Conservation (phyloP, 30 jellyfish, hydroid and myxozoan genomes). For the Aurelia aurita region DNA sequence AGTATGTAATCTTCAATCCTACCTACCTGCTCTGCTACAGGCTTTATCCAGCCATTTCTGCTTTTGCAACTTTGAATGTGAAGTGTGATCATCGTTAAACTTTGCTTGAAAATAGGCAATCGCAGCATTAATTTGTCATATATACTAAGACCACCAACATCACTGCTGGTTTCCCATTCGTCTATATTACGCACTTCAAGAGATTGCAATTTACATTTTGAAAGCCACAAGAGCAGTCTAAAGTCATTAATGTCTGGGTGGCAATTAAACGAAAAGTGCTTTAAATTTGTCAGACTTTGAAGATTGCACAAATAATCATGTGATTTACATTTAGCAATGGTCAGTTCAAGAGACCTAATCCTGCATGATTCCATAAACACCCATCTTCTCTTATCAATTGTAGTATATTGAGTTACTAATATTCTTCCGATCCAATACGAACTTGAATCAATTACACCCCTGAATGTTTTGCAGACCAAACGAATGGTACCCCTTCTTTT, state of each 20-base stretch:
- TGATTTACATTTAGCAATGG: too few relatives aligned
- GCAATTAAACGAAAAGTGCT: too few relatives aligned
- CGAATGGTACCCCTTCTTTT: constrained; percentile 10
- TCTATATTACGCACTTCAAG: not conserved
- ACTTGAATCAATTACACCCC: constrained; percentile 11
- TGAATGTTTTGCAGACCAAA: not conserved
- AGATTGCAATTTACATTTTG: too few relatives aligned
- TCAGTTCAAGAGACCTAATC: not conserved
- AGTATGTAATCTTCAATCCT: too few relatives aligned
- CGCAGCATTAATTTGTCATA: not conserved
- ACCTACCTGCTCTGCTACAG: too few relatives aligned
- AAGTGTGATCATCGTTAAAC: constrained; percentile 1
- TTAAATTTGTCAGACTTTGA: too few relatives aligned
- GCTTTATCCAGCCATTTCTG: too few relatives aligned
- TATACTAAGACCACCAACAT: not conserved
- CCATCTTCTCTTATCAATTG: not conserved
- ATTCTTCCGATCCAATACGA: constrained; percentile 18
- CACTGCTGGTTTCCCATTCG: not conserved
- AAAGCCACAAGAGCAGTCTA: too few relatives aligned
- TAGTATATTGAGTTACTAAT: not conserved
- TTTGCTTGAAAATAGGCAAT: not conserved
- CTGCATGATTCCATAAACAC: not conserved
- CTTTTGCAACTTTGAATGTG: too few relatives aligned
- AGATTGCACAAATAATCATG: too few relatives aligned
- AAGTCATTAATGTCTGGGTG: too few relatives aligned